Evolutionary conservation across 2,113 vertebrate species (phyloP).

Genomic region (Bujurquina vittata): DNA sequence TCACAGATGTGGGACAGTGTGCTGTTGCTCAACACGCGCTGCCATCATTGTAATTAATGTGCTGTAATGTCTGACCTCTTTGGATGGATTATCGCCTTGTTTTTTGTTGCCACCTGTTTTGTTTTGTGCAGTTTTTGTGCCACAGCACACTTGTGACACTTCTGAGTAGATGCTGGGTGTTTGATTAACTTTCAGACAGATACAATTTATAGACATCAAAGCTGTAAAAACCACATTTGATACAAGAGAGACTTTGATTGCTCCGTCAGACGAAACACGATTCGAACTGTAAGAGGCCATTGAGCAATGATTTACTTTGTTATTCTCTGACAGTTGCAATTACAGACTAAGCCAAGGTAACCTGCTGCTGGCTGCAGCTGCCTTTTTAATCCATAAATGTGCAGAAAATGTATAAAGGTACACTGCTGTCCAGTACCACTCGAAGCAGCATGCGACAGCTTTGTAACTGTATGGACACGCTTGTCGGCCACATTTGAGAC

Average conservation of each 20-base stretch:
- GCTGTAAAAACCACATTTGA: background rate
- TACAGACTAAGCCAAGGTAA: background rate
- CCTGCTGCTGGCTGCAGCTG: background rate
- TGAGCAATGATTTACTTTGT: background rate
- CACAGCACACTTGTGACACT: background rate
- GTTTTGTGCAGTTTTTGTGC: background rate
- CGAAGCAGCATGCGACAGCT: background rate
- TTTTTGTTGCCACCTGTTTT: background rate
- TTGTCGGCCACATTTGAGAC: background rate
- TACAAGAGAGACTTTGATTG: background rate
- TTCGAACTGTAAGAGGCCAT: background rate
- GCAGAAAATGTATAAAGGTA: background rate
- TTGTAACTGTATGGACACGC: background rate
- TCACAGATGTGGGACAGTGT: constrained; percentile 35
- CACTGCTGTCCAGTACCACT: background rate
- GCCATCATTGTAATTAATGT: constrained; percentile 57
- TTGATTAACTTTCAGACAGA: background rate
- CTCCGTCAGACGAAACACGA: background rate
- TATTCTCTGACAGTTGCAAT: background rate
- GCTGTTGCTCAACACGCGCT: background rate
- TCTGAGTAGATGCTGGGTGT: background rate
- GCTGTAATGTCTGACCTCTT: constrained; percentile 30
- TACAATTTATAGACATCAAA: background rate
- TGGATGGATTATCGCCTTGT: constrained; percentile 18
- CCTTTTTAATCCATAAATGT: background rate